phyloP scores from a whole-genome alignment of 2,888 invertebrate genomes.

The Leucania comma region DNA sequence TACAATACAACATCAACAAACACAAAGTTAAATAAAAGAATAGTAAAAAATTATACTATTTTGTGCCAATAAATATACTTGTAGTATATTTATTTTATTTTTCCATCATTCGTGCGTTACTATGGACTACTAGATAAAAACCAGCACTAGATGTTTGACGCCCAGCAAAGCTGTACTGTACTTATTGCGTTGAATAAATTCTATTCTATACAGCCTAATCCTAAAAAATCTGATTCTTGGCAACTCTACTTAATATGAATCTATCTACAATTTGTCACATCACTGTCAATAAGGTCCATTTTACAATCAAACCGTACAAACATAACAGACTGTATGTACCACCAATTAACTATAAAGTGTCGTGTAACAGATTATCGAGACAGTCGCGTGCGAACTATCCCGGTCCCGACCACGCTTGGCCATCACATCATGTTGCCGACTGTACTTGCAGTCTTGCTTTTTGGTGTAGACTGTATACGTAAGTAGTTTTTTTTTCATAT shows the following conservation, averaged over 20 bases:
- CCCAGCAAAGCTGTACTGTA: too few relatives aligned
- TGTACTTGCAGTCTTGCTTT: slow-evolving; percentile 51
- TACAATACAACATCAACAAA: too few relatives aligned
- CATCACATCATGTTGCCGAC: slow-evolving; percentile 58
- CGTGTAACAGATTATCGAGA: slow-evolving; percentile 55
- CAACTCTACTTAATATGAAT: neutral
- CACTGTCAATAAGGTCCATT: neutral
- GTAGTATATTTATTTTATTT: too few relatives aligned
- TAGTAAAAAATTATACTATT: too few relatives aligned
- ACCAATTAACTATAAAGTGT: slow-evolving; percentile 69
- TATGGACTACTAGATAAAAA: too few relatives aligned
- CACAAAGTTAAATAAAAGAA: too few relatives aligned
- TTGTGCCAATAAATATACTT: too few relatives aligned
- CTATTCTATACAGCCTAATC: too few relatives aligned
- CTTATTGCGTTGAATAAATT: too few relatives aligned
- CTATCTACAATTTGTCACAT: neutral
- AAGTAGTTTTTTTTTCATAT: slow-evolving; percentile 41
- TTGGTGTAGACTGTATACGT: slow-evolving; percentile 57
- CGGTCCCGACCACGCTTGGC: slow-evolving; percentile 39
- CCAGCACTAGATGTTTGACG: too few relatives aligned
- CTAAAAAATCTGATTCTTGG: neutral
- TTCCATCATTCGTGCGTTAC: too few relatives aligned
- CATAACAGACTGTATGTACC: slow-evolving; percentile 68
- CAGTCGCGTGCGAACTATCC: slow-evolving; percentile 63
- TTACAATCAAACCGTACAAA: slow-evolving; percentile 28